These are phyloP conservation scores for Microcebus tavaratra DNA, from an alignment of 2,113 vertebrate genomes.

Conservation along the genomic window DNA sequence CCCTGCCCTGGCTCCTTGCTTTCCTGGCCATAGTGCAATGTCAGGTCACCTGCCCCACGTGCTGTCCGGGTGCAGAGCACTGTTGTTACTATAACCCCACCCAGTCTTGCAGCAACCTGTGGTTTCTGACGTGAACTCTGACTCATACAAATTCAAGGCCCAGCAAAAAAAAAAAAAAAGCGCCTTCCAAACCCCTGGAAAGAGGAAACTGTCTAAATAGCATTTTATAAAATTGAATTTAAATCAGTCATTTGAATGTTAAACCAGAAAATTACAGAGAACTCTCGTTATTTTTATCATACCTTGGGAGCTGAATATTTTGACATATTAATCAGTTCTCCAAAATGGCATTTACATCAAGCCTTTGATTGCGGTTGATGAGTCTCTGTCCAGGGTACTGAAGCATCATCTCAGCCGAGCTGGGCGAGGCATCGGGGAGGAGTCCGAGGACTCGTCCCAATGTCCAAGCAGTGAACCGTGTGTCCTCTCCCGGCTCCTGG, in stretches of 20 bases:
- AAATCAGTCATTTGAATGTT: constrained; percentile 31
- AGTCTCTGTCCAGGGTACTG: not conserved
- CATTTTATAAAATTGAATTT: constrained; percentile 32
- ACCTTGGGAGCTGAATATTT: constrained; percentile 36
- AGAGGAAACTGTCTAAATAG: not conserved
- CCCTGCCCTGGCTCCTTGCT: not conserved
- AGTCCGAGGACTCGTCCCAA: not conserved
- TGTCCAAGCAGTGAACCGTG: not conserved
- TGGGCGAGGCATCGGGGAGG: not conserved
- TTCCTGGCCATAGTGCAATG: not conserved
- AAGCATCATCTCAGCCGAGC: not conserved
- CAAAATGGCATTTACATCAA: constrained; percentile 28
- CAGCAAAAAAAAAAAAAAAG: not conserved
- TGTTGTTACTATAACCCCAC: no score
- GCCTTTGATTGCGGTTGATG: not conserved
- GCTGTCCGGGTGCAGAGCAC: not conserved
- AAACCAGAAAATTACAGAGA: constrained; percentile 29
- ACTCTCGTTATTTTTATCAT: constrained; percentile 39
- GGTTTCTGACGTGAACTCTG: not conserved
- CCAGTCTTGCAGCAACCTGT: not conserved
- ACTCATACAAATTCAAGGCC: not conserved
- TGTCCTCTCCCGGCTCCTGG: not conserved
- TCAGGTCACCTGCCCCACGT: no score
- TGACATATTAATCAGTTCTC: constrained; percentile 36
- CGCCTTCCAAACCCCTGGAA: not conserved